Evolutionary conservation across 2,113 vertebrate genomes (phyloP).

Genomic region (Eira barbara): DNA sequence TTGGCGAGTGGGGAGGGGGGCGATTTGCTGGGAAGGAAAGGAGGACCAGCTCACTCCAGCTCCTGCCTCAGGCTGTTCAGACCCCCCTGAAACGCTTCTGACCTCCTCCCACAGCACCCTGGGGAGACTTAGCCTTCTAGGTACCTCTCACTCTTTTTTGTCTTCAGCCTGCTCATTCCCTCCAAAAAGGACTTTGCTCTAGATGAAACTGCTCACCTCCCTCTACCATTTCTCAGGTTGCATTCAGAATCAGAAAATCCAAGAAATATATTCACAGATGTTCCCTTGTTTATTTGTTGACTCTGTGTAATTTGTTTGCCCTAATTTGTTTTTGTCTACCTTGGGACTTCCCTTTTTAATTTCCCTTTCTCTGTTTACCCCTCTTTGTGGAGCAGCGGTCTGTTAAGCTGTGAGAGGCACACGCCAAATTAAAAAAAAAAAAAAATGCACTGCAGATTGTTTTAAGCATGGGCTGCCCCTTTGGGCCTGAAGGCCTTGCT

Average conservation of each 20-base stretch:
- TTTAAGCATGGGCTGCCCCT: constrained; percentile 97
- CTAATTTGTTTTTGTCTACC: constrained; percentile 99
- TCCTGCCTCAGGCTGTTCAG: neutral
- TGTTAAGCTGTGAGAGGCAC: constrained; percentile 94
- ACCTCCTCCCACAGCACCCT: neutral
- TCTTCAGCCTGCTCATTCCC: neutral
- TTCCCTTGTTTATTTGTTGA: constrained; percentile 99
- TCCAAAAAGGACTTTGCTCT: constrained; percentile 52
- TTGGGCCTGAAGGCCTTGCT: constrained; percentile 98
- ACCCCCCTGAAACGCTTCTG: neutral
- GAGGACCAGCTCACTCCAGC: neutral
- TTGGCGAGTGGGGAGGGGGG: neutral
- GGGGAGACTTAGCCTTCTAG: neutral
- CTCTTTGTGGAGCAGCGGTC: constrained; percentile 98
- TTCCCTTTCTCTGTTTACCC: constrained; percentile 99
- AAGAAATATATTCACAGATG: constrained; percentile 98
- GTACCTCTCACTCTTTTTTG: neutral
- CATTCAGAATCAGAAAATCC: constrained; percentile 87
- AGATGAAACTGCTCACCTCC: constrained; percentile 78
- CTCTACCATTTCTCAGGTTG: constrained; percentile 84
- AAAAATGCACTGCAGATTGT: constrained; percentile 92
- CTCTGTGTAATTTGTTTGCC: constrained; percentile 99
- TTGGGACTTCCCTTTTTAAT: constrained; percentile 99
- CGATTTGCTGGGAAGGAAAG: fast-evolving
- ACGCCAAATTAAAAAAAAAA: constrained; percentile 93